Evolutionary conservation across 1,140 invertebrate genomes (phyloP).

Genomic region (Microplitis demolitor): DNA sequence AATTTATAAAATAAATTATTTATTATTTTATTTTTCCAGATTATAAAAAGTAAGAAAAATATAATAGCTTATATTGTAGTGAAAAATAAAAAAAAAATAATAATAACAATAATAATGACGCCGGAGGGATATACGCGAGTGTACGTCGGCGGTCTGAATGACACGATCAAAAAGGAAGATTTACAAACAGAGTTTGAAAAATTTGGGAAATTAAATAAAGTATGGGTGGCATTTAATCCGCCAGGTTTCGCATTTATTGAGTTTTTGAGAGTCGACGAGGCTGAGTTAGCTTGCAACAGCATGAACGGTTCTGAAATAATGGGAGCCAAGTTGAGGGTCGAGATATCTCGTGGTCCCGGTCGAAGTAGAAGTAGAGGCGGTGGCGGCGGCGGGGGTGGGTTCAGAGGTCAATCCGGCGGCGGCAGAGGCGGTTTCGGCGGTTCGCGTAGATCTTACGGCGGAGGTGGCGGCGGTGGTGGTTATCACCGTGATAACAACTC

Average conservation of each 20-base stretch:
- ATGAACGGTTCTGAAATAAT: slow-evolving; percentile 86
- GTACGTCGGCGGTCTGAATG: slow-evolving; percentile 82
- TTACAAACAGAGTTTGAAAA: slow-evolving; percentile 83
- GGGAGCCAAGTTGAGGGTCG: slow-evolving; percentile 80
- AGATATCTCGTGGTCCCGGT: slow-evolving; percentile 77
- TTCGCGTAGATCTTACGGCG: slow-evolving; percentile 54
- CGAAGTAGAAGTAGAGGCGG: slow-evolving; percentile 62
- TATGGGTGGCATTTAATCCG: slow-evolving; percentile 94
- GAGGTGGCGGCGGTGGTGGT: slow-evolving; percentile 52
- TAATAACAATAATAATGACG: slow-evolving; percentile 45
- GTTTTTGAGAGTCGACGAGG: slow-evolving; percentile 93
- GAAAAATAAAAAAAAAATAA: not conserved
- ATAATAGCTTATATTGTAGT: not conserved
- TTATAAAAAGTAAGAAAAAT: not conserved
- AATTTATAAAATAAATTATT: not conserved
- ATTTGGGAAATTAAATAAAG: slow-evolving; percentile 92
- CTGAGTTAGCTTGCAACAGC: slow-evolving; percentile 89
- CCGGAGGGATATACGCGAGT: slow-evolving; percentile 70
- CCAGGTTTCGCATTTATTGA: slow-evolving; percentile 98
- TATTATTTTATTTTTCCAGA: not conserved
- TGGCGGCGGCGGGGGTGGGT: slow-evolving; percentile 62
- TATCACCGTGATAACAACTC: slow-evolving; percentile 43
- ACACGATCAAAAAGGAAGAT: slow-evolving; percentile 86
- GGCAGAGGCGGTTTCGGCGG: slow-evolving; percentile 41
- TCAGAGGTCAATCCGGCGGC: slow-evolving; percentile 60